Evolutionary conservation across 2,797 vertebrate species (phyloP), one percentile per base, ranked within the genome.

Genomic region (Anas acuta): DNA sequence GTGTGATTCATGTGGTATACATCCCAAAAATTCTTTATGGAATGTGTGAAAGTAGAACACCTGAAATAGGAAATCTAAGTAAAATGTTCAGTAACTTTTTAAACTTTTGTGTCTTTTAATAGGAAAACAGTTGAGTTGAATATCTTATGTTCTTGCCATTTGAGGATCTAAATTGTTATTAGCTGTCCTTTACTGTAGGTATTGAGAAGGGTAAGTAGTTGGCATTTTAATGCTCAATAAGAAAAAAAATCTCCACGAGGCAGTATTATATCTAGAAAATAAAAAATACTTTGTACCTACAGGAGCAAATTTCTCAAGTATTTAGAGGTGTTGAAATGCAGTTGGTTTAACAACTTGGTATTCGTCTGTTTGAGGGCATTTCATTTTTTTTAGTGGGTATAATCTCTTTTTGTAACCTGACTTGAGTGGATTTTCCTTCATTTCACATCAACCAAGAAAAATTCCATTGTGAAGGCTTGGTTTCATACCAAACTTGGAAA

Each of bases 161-260:
- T 47, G 86, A 95, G 90, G 84, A 87, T 74, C 65, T 93, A 49
- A 49, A 49, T 47, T 51, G 19, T 25, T 94, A 69, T 85, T 95
- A 81, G 80, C 92, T 88, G 71, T 64, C 76, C 45, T 86, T 28
- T 49, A 51, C 74, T 91, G 81, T 84, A 95, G 88, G 35, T 60
- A 37, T 23, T 73, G 51, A 77, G 77, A 93, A 89, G 92, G 94
- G 81, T 89, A 92, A 94, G 89, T 74, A 82, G 81, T 15, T 89
- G 77, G 43, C 21, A 17, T 74, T 84, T 87, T 87, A 77, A 72
- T 77, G 51, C 57, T 87, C 16, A 71, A 53, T 67, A 73, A 67
- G 84, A 80, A 67, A 15, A 41, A 15, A 47, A 78, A 76, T 41
- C 47, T 75, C n/a, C 49, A 25, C 1, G 0, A 80, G 53, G 72